Base-by-base conservation (phyloP, 1,140 invertebrate genomes). In the Druon quercuslanigerum region DNA sequence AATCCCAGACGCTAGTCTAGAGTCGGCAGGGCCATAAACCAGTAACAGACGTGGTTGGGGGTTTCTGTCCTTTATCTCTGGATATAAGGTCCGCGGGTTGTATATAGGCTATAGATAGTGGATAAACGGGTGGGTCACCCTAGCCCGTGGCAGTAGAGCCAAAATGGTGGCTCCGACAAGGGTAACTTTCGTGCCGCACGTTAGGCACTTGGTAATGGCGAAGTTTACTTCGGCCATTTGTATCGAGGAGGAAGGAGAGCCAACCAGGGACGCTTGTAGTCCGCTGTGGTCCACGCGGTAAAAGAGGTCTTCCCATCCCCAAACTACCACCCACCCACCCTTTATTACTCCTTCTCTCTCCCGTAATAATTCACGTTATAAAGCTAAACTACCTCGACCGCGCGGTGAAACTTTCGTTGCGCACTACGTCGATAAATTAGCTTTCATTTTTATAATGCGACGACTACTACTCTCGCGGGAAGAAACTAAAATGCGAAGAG, bases 181-280 rank as follows among this genome's bases (percentile, higher is more conserved):
- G 75, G 76, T 76, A 84, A 87, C 79, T 83, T 85, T 76, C 82
- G 84, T 74, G 73, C 73, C 77, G 66, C 12, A 60, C 71, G 78
- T 78, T 78, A 82, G 84, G 77, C 78, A 87, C 86, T 87, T 87
- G 81, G 88, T 89, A 90, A 90, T 90, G 87, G 88, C 87, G 79
- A 90, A 90, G 88, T 90, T 90, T 89, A 90, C 88, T 90, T 90
- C 88, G 84, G 84, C 86, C 88, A 90, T 90, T 90, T 89, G 86
- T 89, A 87, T 89, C 87, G 86, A 80, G 72, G 80, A 79, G 71
- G 76, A 71, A 79, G 72, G 70, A 72, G 79, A 77, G 72, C 75
- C 75, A 80, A 80, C 75, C 76, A 80, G 79, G 73, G 57, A 75
- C 71, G 73, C 72, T 56, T 74, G 72, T 72, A 50, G 74, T 76